Base-by-base conservation (phyloP, 1,140 invertebrate species). In the Drosophila willistoni region DNA sequence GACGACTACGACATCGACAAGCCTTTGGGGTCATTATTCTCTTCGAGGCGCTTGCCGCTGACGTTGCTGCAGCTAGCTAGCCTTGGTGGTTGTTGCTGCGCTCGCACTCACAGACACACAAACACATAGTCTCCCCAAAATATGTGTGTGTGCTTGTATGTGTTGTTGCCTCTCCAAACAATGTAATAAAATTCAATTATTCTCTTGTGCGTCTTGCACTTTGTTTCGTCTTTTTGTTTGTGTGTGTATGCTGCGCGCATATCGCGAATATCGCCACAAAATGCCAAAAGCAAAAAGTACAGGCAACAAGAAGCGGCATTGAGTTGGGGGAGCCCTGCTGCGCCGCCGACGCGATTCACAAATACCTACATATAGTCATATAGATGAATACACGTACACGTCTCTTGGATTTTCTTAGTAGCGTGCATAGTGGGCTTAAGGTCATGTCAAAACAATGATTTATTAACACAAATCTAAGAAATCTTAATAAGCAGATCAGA, bases 131-230 rank as follows among this genome's bases (percentile, higher is more conserved):
- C 64, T 70, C 59, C 55, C 71, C 57, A 77, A 44, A 68, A 79
- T 41, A 80, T 25, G 22, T 25, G 22, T 68, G 56, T 70, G 59
- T 75, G 64, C 57, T 59, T 64, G 47, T 71, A 67, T 76, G 56
- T 86, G 79, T 82, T 64, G 80, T 73, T 64, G 82, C 77, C 90
- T 85, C 84, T 85, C 70, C 90, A 91, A 91, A 90, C 90, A 91
- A 91, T 91, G 90, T 91, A 91, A 91, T 91, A 91, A 91, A 91
- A 91, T 91, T 91, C 90, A 91, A 91, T 91, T 91, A 91, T 91
- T 91, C 85, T 91, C 84, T 67, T 86, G 73, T 90, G 73, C 90
- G 87, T 90, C 87, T 91, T 91, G 86, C 90, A 91, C 79, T 91
- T 91, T 91, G 90, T 91, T 91, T 91, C 90, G 83, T 82, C 90